Evolutionary conservation across 2,113 vertebrate genomes (phyloP), one percentile per base, ranked within the genome.

Genomic region (Vulpes lagopus): DNA sequence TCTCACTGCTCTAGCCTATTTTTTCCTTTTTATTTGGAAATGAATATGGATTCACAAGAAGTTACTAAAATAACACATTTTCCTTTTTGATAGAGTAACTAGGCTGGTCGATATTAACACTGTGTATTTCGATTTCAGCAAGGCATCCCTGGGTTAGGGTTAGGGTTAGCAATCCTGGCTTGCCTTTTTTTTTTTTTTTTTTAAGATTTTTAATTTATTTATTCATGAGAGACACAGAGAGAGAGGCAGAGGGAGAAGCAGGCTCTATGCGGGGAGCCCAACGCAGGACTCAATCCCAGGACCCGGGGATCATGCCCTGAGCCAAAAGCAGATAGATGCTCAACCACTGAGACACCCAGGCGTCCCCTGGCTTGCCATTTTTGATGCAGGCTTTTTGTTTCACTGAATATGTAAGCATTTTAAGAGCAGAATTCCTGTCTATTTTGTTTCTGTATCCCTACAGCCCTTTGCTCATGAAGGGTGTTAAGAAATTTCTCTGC

Each of bases 341-440:
- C 43, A 43, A 43, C 43, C 43, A 43, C 43, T 43, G 43, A 43
- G 43, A 43, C 43, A 43, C 43, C 43, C 43, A 43, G 43, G 64
- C 43, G 51, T 49, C 83, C 84, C 62, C 76, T 83, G 11, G 20
- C 51, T 25, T 81, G 35, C 65, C 35, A 20, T 57, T 83, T 89
- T 67, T 80, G 67, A 89, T 53, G 10, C 19, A 25, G 20, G 73
- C 22, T 35, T 95, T 95, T 87, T 38, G 57, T 71, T 79, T 98
- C 74, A 83, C 55, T 73, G 64, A 82, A 60, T 60, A 19, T 3
- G 4, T 38, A 80, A 88, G 38, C 51, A 79, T 69, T 57, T 91
- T 91, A 95, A 88, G 43, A 89, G 32, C n/a, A 91, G 64, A 71
- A 69, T 81, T 89, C 64, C 55, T 30, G 27, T 86, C 71, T 88